Conservation (phyloP, 1,140 invertebrate genomes). For the Drosophila aff. region DNA sequence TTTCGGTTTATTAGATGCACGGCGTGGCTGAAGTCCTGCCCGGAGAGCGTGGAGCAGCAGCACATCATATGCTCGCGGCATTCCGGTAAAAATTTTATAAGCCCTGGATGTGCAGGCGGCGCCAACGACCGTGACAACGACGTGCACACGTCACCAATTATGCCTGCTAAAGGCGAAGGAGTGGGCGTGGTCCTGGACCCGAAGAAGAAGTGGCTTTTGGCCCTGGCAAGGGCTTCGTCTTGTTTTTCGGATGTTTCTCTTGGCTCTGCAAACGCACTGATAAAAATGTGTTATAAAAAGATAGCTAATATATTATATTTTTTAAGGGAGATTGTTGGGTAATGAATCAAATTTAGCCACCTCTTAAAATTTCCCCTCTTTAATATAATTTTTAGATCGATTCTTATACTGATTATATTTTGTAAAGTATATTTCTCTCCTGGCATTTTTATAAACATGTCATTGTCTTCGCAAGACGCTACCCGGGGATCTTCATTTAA, state of each 20-base stretch:
- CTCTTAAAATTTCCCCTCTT: not conserved
- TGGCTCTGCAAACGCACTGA: conserved; percentile 7
- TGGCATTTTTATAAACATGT: conserved; percentile 74
- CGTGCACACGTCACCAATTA: conserved; percentile 77
- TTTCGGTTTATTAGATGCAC: conserved; percentile 48
- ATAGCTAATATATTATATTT: not conserved
- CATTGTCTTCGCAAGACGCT: conserved; percentile 26
- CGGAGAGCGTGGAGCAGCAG: not conserved
- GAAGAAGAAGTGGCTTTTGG: conserved; percentile 44
- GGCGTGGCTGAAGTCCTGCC: conserved; percentile 1
- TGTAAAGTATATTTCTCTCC: not conserved
- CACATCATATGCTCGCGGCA: conserved; percentile 23
- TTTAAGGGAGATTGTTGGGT: not conserved
- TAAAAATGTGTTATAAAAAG: not conserved
- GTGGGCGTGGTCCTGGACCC: conserved; percentile 10
- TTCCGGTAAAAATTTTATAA: conserved; percentile 70
- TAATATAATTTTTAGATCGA: not conserved
- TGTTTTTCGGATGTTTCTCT: conserved; percentile 17
- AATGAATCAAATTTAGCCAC: not conserved
- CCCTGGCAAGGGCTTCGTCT: conserved; percentile 26
- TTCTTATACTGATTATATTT: not conserved
- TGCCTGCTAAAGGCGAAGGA: conserved; percentile 19
- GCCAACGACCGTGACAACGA: conserved; percentile 57
- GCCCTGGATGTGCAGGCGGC: conserved; percentile 71
- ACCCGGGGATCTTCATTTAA: conserved; percentile 70